A percentile compares a stretch with the other conserved stretches of the same genome.
These are phyloP conservation scores for Camptogramma bilineatum DNA, from an alignment of 2,888 invertebrate genomes.

Conservation along the genomic window DNA sequence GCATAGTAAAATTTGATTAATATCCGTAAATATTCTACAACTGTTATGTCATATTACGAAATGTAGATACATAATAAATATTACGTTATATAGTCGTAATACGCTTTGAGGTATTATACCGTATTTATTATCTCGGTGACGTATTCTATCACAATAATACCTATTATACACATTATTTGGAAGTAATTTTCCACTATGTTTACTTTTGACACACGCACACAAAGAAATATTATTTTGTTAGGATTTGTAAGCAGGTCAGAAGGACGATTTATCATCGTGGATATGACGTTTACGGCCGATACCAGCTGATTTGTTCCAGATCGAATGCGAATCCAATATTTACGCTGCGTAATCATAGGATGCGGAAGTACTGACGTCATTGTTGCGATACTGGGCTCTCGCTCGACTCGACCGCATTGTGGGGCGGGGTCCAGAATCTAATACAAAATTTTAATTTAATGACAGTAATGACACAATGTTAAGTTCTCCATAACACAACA, in stretches of 20 bases:
- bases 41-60: too few species aligned
- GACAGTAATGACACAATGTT: too few species aligned
- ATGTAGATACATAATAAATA: too few species aligned
- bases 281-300: constrained; percentile 68
- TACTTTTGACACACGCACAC: constrained; percentile 44
- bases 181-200: constrained; percentile 39
- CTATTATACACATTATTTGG: neutral
- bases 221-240: constrained; percentile 43
- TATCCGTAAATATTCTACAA: too few species aligned
- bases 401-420: constrained; percentile 29
- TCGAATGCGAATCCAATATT: constrained; percentile 70
- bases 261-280: constrained; percentile 66
- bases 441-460: constrained; percentile 10
- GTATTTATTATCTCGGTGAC: neutral
- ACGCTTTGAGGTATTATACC: too few species aligned
- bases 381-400: constrained; percentile 33
- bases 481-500: too few species aligned
- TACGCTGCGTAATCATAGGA: constrained; percentile 59
- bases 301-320: constrained; percentile 70
- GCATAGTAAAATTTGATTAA: too few species aligned
- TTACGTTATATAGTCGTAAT: neutral
- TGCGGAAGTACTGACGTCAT: constrained; percentile 49
- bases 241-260: constrained; percentile 68
- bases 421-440: neutral
- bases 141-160: neutral